Conservation (phyloP, 2,888 invertebrate genomes). For the Dorcus parallelipipedus region DNA sequence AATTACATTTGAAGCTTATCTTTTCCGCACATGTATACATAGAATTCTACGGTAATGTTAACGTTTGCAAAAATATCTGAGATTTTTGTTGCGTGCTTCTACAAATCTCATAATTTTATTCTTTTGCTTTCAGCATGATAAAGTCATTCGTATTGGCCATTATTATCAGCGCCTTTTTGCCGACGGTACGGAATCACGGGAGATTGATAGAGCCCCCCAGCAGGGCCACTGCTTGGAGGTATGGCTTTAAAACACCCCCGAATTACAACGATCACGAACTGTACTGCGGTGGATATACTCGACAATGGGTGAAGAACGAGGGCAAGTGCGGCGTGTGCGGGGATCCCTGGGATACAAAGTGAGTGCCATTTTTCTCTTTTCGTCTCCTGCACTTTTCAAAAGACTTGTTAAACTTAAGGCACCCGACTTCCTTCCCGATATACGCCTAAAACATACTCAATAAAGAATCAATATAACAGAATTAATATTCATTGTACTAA, state of each 20-base stretch:
- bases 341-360: constrained; percentile 72
- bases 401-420: background rate
- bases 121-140: constrained; percentile 8
- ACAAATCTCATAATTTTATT: background rate
- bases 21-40: too few relatives aligned
- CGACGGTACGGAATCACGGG: constrained; percentile 60
- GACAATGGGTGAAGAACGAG: constrained; percentile 76
- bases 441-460: too few relatives aligned
- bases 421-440: too few relatives aligned
- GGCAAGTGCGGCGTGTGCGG: constrained; percentile 88
- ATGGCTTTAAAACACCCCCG: constrained; percentile 82
- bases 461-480: too few relatives aligned
- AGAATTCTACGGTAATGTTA: too few relatives aligned
- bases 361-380: constrained; percentile 19
- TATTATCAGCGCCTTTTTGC: constrained; percentile 14
- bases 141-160: background rate
- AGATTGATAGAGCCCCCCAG: constrained; percentile 83
- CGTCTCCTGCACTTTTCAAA: background rate
- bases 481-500: too few relatives aligned
- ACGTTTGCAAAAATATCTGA: too few relatives aligned
- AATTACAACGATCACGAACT: constrained; percentile 88
- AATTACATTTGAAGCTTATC: too few relatives aligned
- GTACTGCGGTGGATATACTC: constrained; percentile 82
- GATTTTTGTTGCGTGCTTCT: too few relatives aligned
- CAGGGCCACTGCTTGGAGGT: constrained; percentile 83